A percentile compares a stretch with the other conserved stretches of the same genome.
Conservation (phyloP, 2,888 invertebrate species). For the Amphipyra berbera region DNA sequence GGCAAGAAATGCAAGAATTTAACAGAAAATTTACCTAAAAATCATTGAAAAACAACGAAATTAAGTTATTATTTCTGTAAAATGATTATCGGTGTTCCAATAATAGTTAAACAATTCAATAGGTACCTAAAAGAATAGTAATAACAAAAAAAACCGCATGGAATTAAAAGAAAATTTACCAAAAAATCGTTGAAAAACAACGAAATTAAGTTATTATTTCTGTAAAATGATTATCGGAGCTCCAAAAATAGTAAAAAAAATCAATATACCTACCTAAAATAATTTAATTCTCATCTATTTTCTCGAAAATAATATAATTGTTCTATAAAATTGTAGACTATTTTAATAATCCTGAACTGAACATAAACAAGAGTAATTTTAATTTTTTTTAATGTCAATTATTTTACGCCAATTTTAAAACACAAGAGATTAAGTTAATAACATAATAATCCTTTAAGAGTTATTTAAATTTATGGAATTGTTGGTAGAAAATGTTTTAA, state of each 20-base stretch:
- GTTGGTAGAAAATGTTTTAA: neutral
- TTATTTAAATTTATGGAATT: neutral
- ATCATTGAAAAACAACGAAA: too few species aligned
- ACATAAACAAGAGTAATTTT: constrained; percentile 20
- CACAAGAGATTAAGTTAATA: constrained; percentile 19
- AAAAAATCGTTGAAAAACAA: too few species aligned
- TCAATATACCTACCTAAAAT: neutral
- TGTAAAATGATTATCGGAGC: neutral
- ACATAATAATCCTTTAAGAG: constrained; percentile 37
- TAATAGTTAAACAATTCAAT: neutral
- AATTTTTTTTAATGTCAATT: constrained; percentile 11
- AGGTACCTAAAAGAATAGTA: neutral
- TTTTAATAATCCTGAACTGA: constrained; percentile 15
- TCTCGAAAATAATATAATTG: neutral
- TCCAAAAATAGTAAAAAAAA: neutral
- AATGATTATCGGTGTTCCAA: neutral
- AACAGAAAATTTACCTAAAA: too few species aligned
- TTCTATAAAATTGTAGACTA: neutral
- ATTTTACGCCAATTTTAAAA: constrained; percentile 32
- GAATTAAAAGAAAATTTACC: too few species aligned
- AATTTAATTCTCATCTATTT: constrained; percentile 6
- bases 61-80: constrained; percentile 16
- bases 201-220: constrained; percentile 10
- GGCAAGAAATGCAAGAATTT: too few species aligned
- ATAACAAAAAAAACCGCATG: too few species aligned